Base-by-base conservation (phyloP, 2,888 invertebrate genomes). In the Torymus texanus region DNA sequence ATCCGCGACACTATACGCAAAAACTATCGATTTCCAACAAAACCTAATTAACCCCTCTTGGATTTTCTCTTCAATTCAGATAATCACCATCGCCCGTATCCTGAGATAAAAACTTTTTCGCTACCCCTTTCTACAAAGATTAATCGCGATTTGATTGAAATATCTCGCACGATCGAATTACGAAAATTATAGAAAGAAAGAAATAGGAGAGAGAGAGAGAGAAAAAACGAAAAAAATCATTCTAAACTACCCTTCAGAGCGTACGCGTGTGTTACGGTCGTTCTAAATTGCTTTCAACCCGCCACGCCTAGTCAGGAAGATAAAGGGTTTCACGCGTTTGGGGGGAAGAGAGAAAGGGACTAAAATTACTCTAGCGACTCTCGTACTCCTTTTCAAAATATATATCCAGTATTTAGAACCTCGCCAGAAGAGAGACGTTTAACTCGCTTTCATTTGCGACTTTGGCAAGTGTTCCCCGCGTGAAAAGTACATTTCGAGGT, bases 241-340 rank as follows among this genome's bases (percentile, higher is more conserved):
- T 8, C 71, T 71, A 77, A 65, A 21, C 21, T 21, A 21, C 21
- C 70, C 24, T 50, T n/a, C n/a, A n/a, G n/a, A n/a, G n/a, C n/a
- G n/a, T 8, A 41, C 41, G 41, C 8, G 41, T 41, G 41, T 8
- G 41, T 41, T 41, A 41, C 8, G 72, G 53, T 67, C 58, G 73
- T 21, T 66, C 62, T 59, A 41, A 73, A 73, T 78, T 61, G 67
- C 72, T 56, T 73, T 72, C 14, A 29, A 61, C 55, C 14, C 41
- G n/a, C 18, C 55, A 55, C 59, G 67, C 59, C 53, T 66, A 61
- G 13, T 41, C 41, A 66, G 65, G 51, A 62, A 62, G 58, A 65
- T 51, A 56, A 65, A 58, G 65, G 56, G 59, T 13, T 61, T 21
- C 21, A 2, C 21, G 21, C 29, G 29, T 21, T 18, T 24, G 13